Conservation (phyloP, 2,888 invertebrate genomes). For the Polylopha cassiicola region DNA sequence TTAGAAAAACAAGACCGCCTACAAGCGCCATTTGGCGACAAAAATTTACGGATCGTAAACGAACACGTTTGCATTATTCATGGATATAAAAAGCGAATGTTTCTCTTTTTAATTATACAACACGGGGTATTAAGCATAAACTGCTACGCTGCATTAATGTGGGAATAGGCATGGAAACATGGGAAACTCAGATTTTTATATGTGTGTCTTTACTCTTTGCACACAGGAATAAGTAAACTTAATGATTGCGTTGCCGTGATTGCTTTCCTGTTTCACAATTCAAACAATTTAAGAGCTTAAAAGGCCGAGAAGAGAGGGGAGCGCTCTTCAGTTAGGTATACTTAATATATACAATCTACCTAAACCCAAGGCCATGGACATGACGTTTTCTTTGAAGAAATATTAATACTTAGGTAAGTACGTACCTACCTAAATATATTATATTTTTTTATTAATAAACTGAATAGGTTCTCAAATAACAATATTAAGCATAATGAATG, state of each 20-base stretch:
- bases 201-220: neutral
- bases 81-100: slow-evolving; percentile 71
- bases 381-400: too few species aligned
- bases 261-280: too few species aligned
- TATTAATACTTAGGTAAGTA: too few species aligned
- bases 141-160: slow-evolving; percentile 54
- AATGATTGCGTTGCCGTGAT: neutral
- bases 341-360: too few species aligned
- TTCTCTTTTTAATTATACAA: slow-evolving; percentile 75
- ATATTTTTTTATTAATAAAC: too few species aligned
- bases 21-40: slow-evolving; percentile 59
- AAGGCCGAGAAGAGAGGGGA: too few species aligned
- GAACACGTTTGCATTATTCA: slow-evolving; percentile 74
- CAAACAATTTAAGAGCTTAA: too few species aligned
- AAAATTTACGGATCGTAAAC: slow-evolving; percentile 70
- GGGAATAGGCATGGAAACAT: slow-evolving; percentile 28
- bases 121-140: slow-evolving; percentile 68
- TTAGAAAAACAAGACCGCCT: slow-evolving; percentile 45
- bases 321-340: too few species aligned
- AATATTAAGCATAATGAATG: too few species aligned
- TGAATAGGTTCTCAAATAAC: too few species aligned
- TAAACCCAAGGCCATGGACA: too few species aligned
- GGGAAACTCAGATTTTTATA: slow-evolving; percentile 16
- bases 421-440: too few species aligned
- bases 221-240: neutral